A percentile compares a stretch with the other conserved stretches of the same genome.
Evolutionary conservation across 1,140 invertebrate species (phyloP).

Genomic region (Brachionus paranguensis): DNA sequence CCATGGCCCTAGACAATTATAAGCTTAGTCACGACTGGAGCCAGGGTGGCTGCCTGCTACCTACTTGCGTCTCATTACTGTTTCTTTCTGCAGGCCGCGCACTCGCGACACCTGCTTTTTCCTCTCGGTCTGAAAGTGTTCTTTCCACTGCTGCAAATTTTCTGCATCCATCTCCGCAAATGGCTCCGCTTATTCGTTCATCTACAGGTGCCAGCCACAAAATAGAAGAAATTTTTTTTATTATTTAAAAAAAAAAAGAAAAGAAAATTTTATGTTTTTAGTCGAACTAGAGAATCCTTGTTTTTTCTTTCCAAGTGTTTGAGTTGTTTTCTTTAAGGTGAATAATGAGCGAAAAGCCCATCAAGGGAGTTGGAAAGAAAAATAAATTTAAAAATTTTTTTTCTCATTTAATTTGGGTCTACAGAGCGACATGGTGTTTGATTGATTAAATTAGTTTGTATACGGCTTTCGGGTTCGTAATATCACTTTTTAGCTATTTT

Average conservation of each 20-base stretch:
- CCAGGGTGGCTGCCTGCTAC: background rate
- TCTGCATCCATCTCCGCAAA: background rate
- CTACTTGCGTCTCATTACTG: constrained; percentile 7
- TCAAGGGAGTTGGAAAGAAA: background rate
- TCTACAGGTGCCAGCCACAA: background rate
- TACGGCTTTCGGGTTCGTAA: background rate
- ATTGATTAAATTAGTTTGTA: background rate
- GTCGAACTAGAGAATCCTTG: background rate
- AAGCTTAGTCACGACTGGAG: too few relatives aligned
- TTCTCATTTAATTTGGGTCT: background rate
- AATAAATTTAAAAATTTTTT: background rate
- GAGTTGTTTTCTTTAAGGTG: background rate
- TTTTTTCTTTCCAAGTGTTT: background rate
- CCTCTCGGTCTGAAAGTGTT: constrained; percentile 16
- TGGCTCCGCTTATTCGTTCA: background rate
- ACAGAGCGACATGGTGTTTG: background rate
- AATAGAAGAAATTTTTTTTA: background rate
- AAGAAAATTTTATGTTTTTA: background rate
- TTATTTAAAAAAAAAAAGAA: background rate
- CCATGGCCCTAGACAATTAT: constrained; percentile 9
- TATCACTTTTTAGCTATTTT: background rate
- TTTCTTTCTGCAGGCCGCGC: constrained; percentile 12
- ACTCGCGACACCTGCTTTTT: background rate
- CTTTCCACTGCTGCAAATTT: constrained; percentile 20
- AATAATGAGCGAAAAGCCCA: background rate